Base-by-base conservation (phyloP, 2,888 invertebrate genomes). In the Hetaerina titia region DNA sequence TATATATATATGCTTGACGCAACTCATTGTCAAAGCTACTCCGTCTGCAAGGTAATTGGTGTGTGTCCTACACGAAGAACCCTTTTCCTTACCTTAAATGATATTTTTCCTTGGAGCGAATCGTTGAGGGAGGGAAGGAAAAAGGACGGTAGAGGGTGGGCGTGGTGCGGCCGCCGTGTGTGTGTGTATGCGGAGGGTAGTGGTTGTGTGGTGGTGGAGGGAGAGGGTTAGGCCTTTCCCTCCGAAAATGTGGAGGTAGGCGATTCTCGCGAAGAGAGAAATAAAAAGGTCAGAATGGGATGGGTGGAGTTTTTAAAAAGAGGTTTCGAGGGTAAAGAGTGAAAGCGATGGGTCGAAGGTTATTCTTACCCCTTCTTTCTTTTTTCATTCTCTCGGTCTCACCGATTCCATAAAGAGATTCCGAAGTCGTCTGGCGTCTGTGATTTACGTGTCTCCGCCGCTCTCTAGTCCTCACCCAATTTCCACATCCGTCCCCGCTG, bases 361-460 rank as follows among this genome's bases (percentile, higher is more conserved):
- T 69, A 22, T 69, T 60, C 17, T 60, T 60, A 11, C 60, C 17
- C 60, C 17, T 17, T n/a, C 69, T 69, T n/a, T 69, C 22, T 69
- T 19, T 64, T 60, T 11, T 17, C 17, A 15, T 60, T 60, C 69
- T 69, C n/a, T n/a, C 69, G 22, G 69, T 69, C 69, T n/a, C n/a
- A 22, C 69, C 64, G 69, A 69, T 69, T 69, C 22, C 69, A 4
- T 69, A 69, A 69, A n/a, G 69, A 69, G 69, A 69, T 69, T 69
- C n/a, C 19, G 64, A 19, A 5, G 69, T 69, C 69, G 69, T 69
- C 69, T 69, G n/a, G 69, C 22, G n/a, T n/a, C n/a, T 69, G 69
- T 69, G 69, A 69, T 69, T 69, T 69, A 69, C 69, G 69, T 69
- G 69, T 69, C 69, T 69, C 69, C n/a, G 69, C 17, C 19, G 69